Percentiles rank a stretch among this genome's conserved stretches.
phyloP scores from a whole-genome alignment of 2,797 vertebrate species.

The Gymnothorax javanicus region DNA sequence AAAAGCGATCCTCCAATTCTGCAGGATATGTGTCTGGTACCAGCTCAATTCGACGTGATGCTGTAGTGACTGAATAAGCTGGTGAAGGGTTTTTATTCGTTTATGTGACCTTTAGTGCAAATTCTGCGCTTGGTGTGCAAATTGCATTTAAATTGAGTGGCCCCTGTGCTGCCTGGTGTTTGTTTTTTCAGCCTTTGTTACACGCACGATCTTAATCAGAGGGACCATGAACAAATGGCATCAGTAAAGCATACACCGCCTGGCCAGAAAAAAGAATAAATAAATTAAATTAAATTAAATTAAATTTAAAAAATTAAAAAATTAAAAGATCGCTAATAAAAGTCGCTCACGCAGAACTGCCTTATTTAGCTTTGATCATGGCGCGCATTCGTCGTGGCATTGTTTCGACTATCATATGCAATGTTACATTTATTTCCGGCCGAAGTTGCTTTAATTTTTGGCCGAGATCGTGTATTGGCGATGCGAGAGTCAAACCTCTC shows the following conservation, averaged over 20 bases:
- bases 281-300: too few relatives aligned
- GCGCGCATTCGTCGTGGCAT: too few relatives aligned
- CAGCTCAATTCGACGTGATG: neutral
- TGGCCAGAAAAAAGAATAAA: too few relatives aligned
- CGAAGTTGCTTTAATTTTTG: too few relatives aligned
- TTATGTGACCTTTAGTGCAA: neutral
- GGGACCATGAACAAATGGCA: neutral
- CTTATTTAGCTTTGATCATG: too few relatives aligned
- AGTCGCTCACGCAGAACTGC: too few relatives aligned
- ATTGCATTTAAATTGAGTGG: neutral
- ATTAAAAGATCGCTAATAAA: too few relatives aligned
- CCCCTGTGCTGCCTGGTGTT: neutral
- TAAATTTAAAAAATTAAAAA: too few relatives aligned
- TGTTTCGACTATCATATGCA: too few relatives aligned
- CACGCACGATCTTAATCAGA: neutral
- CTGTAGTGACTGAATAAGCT: neutral
- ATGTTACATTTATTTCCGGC: too few relatives aligned
- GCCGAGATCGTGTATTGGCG: too few relatives aligned
- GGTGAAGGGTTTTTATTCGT: neutral
- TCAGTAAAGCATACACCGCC: neutral
- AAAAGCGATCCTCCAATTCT: neutral
- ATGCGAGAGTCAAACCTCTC: too few relatives aligned
- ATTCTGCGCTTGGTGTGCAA: neutral
- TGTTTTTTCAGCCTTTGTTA: neutral
- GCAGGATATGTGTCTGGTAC: neutral